Percentiles rank a stretch among this genome's conserved stretches.
Conservation (phyloP, 2,888 invertebrate genomes). For the Brachypalpus laphriformis region DNA sequence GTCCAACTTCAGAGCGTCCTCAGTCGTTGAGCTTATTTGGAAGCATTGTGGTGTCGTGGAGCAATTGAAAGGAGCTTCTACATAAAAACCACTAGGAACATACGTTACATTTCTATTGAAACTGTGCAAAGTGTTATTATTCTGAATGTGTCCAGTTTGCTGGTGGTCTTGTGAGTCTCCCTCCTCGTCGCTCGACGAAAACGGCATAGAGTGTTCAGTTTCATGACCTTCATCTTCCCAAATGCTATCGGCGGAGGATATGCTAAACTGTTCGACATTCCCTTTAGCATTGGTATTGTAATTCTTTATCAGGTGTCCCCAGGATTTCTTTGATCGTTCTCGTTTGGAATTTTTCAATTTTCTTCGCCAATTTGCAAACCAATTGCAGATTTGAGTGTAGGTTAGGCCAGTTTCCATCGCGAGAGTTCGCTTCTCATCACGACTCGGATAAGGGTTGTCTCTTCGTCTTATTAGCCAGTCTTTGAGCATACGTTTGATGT, state of each 20-base stretch:
- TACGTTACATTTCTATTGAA: slow-evolving; percentile 49
- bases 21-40: slow-evolving; percentile 81
- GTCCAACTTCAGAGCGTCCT: slow-evolving; percentile 78
- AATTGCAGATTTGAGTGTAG: slow-evolving; percentile 90
- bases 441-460: slow-evolving; percentile 91
- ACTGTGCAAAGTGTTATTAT: slow-evolving; percentile 35
- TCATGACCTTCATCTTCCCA: slow-evolving; percentile 87
- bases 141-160: not conserved
- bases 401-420: slow-evolving; percentile 90
- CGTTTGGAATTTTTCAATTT: slow-evolving; percentile 90
- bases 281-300: slow-evolving; percentile 90
- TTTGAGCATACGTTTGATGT: slow-evolving; percentile 90
- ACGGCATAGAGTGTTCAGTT: slow-evolving; percentile 43
- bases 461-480: slow-evolving; percentile 90
- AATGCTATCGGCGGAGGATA: slow-evolving; percentile 90
- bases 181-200: slow-evolving; percentile 63
- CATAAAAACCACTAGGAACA: slow-evolving; percentile 62
- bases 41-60: slow-evolving; percentile 78
- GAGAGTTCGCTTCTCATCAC: slow-evolving; percentile 89
- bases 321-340: slow-evolving; percentile 87
- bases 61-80: slow-evolving; percentile 36
- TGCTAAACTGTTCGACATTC: slow-evolving; percentile 91
- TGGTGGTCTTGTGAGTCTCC: slow-evolving; percentile 54
- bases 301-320: slow-evolving; percentile 88
- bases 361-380: slow-evolving; percentile 93